Base-by-base conservation (phyloP, 2,888 invertebrate species). In the Rhamphomyia laevipes region DNA sequence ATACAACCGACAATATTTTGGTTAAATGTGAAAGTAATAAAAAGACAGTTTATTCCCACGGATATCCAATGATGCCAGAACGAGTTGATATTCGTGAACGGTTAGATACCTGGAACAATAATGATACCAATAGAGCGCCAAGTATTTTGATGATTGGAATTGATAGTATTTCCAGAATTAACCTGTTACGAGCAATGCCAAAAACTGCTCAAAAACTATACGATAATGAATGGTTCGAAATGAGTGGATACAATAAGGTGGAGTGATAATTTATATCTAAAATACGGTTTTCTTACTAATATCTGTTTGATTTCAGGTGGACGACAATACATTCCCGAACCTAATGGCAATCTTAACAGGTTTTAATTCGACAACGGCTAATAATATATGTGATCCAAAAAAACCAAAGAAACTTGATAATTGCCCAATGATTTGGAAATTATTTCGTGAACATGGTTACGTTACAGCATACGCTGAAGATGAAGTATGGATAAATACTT, bases 311-410 rank as follows among this genome's bases (percentile, higher is more conserved):
- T 51, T 51, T 1, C 63, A 88, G 78, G 77, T 87, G 53, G 89
- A 81, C 7, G 92, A 92, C 61, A 93, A 93, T 61, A 93, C 92
- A 0, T 89, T 86, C 62, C 90, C 93, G 0, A 95, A 94, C 67
- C 68, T 94, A 45, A 84, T 91, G 77, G 88, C 91, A 0, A 74
- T 86, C 42, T 72, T 87, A 13, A 81, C 85, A 0, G 93, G 92
- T 2, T 73, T 77, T 54, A 77, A 72, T 52, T 64, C 69, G 31
- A 57, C 63, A 1, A 59, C 73, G 15, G 70, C 79, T 13, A 71
- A 76, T 45, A 58, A 65, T 1, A 63, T 73, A 44, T 77, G 77
- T 55, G 66, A 73, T 27, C 76, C 77, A 13, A 68, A 67, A 9
- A 62, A 62, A 21, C 60, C 70, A 46, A 76, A 76, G 62, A 77